A percentile compares a stretch with the other conserved stretches of the same genome.
These are phyloP conservation scores for Liasis olivaceus DNA, from an alignment of 2,797 vertebrate species.

Conservation along the genomic window DNA sequence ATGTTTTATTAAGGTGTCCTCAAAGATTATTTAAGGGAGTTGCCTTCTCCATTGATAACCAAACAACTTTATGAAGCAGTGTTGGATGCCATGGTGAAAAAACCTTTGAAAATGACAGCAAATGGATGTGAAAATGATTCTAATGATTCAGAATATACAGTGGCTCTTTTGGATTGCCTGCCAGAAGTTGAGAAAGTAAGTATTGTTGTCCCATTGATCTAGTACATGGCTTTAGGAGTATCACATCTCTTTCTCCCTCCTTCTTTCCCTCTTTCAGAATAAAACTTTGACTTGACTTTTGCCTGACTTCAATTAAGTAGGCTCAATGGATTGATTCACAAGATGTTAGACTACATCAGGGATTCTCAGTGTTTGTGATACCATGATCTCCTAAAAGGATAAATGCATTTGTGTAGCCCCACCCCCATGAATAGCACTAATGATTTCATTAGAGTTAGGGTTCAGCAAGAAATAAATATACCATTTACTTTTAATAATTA, in stretches of 20 bases:
- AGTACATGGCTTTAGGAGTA: neutral
- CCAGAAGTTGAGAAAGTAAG: conserved; percentile 93
- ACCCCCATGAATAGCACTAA: neutral
- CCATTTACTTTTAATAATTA: neutral
- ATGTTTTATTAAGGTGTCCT: conserved; percentile 83
- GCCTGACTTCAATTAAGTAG: neutral
- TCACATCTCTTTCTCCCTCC: neutral
- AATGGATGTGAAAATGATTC: conserved; percentile 87
- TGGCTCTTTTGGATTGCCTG: conserved; percentile 85
- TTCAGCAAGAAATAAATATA: neutral
- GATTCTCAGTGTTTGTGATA: neutral
- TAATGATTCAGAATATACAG: conserved; percentile 83
- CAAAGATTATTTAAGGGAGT: conserved; percentile 96
- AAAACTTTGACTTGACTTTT: neutral
- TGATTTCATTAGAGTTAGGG: neutral
- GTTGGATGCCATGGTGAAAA: conserved; percentile 85
- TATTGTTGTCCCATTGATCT: neutral
- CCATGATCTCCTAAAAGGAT: neutral
- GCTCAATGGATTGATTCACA: neutral
- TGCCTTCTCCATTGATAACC: conserved; percentile 93
- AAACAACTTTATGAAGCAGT: conserved; percentile 93
- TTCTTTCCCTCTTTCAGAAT: neutral
- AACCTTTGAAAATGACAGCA: conserved; percentile 86
- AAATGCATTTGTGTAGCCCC: neutral
- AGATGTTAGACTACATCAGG: neutral